Percentiles rank a stretch among this genome's conserved stretches.
These are phyloP conservation scores for Leuciscus idus DNA, from an alignment of 2,113 vertebrate species.

Conservation along the genomic window DNA sequence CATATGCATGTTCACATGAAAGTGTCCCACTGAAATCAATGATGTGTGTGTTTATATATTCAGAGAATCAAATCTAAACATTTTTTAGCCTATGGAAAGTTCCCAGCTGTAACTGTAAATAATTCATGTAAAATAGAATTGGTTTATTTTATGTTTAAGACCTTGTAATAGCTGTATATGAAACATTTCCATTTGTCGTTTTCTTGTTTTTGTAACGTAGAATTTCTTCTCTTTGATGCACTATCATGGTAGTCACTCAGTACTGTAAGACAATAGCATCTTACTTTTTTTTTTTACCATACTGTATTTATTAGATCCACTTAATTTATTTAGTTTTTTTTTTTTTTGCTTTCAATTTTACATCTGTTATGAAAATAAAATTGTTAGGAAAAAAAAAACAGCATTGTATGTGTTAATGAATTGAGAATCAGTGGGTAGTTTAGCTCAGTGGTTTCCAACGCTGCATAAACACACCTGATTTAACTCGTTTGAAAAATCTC, in stretches of 20 bases:
- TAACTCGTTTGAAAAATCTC: neutral
- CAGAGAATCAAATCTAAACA: neutral
- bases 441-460: neutral
- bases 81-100: neutral
- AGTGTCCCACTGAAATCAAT: conserved; percentile 12
- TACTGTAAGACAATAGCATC: conserved; percentile 38
- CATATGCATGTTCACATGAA: conserved; percentile 5
- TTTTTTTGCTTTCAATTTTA: conserved; percentile 5
- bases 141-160: neutral
- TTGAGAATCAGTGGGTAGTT: neutral
- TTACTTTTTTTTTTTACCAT: conserved; percentile 20
- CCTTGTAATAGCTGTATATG: conserved; percentile 2
- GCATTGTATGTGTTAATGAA: neutral
- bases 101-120: conserved; percentile 35
- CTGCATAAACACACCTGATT: neutral
- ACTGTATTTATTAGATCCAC: conserved; percentile 54
- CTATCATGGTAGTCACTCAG: conserved; percentile 13
- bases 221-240: conserved; percentile 28
- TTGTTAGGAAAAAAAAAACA: neutral
- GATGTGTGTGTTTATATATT: neutral
- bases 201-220: conserved; percentile 10
- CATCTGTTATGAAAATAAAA: conserved; percentile 31
- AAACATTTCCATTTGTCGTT: neutral
- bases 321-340: conserved; percentile 45
- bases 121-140: conserved; percentile 18